These are phyloP conservation scores for Melanotus villosus DNA, from an alignment of 2,888 invertebrate species.

Conservation along the genomic window DNA sequence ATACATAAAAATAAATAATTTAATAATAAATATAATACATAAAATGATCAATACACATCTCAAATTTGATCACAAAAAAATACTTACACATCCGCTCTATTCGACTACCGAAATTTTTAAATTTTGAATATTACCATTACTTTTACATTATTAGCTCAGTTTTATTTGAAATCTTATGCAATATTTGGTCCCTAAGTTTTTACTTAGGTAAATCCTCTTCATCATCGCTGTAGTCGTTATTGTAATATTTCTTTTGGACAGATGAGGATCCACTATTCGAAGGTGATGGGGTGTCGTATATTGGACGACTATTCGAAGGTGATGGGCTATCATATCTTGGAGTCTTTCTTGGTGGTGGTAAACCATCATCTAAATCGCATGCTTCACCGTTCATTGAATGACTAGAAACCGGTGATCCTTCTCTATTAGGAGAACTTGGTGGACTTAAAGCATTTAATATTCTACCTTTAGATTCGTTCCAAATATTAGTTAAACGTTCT, in stretches of 20 bases:
- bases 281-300: constrained; percentile 60
- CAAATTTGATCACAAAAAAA: constrained; percentile 25
- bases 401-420: constrained; percentile 60
- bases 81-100: constrained; percentile 22
- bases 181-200: constrained; percentile 19
- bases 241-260: constrained; percentile 52
- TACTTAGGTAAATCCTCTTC: constrained; percentile 56
- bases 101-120: constrained; percentile 2
- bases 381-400: constrained; percentile 61
- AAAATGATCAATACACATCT: constrained; percentile 27
- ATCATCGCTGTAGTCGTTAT: constrained; percentile 63
- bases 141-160: constrained; percentile 19
- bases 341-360: constrained; percentile 65
- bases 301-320: constrained; percentile 65
- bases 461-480: constrained; percentile 93
- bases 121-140: constrained; percentile 17
- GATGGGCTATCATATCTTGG: constrained; percentile 63
- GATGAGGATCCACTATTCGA: constrained; percentile 41
- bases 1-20: constrained; percentile 30
- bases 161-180: constrained; percentile 12
- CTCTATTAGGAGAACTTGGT: constrained; percentile 79
- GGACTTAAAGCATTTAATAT: constrained; percentile 94
- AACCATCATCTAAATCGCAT: constrained; percentile 61
- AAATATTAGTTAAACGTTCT: constrained; percentile 88
- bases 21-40: constrained; percentile 38